These are phyloP conservation scores for Virgularia gustaviana DNA, from an alignment of 92 coral and sea anemone genomes.

Conservation along the genomic window DNA sequence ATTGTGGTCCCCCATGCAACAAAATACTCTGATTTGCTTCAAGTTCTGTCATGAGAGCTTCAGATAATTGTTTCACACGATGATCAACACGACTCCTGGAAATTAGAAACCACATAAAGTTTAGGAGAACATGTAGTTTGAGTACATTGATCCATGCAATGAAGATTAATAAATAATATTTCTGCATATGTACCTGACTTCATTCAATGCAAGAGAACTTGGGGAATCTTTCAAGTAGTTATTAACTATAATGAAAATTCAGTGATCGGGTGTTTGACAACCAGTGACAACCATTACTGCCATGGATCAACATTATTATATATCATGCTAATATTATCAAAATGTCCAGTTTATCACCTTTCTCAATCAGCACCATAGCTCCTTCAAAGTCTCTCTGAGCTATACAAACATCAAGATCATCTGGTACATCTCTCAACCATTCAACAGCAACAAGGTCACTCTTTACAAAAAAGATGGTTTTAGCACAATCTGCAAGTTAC, in stretches of 20 bases:
- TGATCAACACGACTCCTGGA: slow-evolving; percentile 88
- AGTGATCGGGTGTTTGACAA: background rate
- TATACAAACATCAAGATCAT: slow-evolving; percentile 90
- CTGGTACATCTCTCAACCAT: slow-evolving; percentile 91
- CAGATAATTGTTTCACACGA: slow-evolving; percentile 81
- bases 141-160: background rate
- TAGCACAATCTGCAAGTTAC: too few species aligned
- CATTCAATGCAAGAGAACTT: slow-evolving; percentile 77
- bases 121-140: background rate
- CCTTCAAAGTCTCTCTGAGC: slow-evolving; percentile 97
- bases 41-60: slow-evolving; percentile 84
- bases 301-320: background rate
- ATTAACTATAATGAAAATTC: slow-evolving; percentile 55
- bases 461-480: too few species aligned
- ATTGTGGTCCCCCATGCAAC: slow-evolving; percentile 89
- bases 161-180: background rate
- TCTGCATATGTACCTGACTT: slow-evolving; percentile 67
- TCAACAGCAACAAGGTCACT: slow-evolving; percentile 51
- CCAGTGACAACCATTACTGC: background rate
- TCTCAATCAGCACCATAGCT: slow-evolving; percentile 87
- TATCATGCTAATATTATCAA: background rate
- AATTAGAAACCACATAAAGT: too few species aligned
- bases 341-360: slow-evolving; percentile 53
- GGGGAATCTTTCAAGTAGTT: slow-evolving; percentile 80
- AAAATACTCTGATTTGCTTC: slow-evolving; percentile 87